Conservation (phyloP, 2,888 invertebrate genomes). For the Hartigia nigra region DNA sequence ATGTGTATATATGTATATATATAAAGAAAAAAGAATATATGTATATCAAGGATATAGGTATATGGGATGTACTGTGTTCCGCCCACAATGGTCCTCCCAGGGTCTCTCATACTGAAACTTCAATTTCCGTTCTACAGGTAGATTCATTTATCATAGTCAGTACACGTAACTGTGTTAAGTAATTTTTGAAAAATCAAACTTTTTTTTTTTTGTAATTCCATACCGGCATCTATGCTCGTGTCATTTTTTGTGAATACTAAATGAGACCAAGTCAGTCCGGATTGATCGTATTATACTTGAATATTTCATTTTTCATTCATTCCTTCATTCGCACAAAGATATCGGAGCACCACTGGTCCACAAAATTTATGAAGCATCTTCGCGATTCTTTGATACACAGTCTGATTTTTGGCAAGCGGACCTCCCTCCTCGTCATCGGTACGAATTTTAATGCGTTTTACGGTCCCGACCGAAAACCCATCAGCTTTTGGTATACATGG, state of each 20-base stretch:
- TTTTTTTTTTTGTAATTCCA: too few species aligned
- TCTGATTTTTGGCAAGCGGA: constrained; percentile 60
- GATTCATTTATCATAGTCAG: neutral
- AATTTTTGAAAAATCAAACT: neutral
- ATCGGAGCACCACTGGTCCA: constrained; percentile 49
- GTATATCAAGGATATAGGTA: constrained; percentile 42
- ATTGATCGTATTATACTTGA: neutral
- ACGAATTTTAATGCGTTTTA: constrained; percentile 64
- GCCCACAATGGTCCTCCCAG: constrained; percentile 58
- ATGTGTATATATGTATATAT: constrained; percentile 11
- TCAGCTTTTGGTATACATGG: constrained; percentile 50
- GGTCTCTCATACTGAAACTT: constrained; percentile 51
- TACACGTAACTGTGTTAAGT: neutral
- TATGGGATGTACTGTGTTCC: constrained; percentile 59
- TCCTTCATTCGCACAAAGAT: neutral
- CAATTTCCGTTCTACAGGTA: neutral
- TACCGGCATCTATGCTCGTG: neutral
- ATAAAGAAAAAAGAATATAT: neutral
- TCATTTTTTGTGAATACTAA: neutral
- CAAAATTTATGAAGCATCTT: constrained; percentile 32
- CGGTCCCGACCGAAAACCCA: constrained; percentile 58
- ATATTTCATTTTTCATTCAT: neutral
- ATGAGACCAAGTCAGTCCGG: neutral
- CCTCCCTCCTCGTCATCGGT: constrained; percentile 59
- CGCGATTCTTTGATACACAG: constrained; percentile 46